Evolutionary conservation across 2,888 invertebrate species (phyloP), one percentile per base, ranked within the genome.

Genomic region (Flexamia atlantica): DNA sequence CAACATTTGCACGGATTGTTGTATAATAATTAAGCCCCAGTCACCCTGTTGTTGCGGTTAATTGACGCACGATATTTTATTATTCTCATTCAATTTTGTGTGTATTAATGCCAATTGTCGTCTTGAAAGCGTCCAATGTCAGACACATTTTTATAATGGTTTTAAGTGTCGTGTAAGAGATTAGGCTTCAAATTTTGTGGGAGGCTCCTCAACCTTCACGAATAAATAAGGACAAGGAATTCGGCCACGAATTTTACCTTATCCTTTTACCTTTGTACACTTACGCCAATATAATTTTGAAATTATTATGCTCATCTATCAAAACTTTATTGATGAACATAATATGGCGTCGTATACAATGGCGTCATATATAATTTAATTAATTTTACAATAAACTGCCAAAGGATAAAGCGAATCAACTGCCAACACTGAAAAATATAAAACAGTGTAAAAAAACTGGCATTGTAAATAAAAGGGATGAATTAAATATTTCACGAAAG

Each of bases 121-220:
- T 64, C 64, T 23, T 23, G 12, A 10, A 50, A 28, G 14, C 30
- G 30, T 64, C 14, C 64, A 64, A 64, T 64, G 64, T 64, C 64
- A 64, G 64, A 64, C 28, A 30, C 64, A 64, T 64, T 64, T 64
- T 12, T 5, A 30, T 64, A 64, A 64, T 64, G 64, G n/a, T 3
- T 64, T 12, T 64, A 64, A 64, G n/a, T 28, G 64, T 64, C 57
- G 57, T 20, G 57, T 23, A 57, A 7, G 57, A 23, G 23, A 25
- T 57, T 57, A 57, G 23, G 57, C 4, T 46, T 10, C 5, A 57
- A 20, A 25, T 23, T 23, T 57, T 23, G 57, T 57, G 57, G 57
- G 57, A 57, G 57, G 5, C 14, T 28, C 64, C 64, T 64, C 28
- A 17, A 30, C 30, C 64, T 14, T 28, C 64, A 17, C 64, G 1